Evolutionary conservation across 2,113 vertebrate genomes (phyloP).

Genomic region (Eulacestoma nigropectus): DNA sequence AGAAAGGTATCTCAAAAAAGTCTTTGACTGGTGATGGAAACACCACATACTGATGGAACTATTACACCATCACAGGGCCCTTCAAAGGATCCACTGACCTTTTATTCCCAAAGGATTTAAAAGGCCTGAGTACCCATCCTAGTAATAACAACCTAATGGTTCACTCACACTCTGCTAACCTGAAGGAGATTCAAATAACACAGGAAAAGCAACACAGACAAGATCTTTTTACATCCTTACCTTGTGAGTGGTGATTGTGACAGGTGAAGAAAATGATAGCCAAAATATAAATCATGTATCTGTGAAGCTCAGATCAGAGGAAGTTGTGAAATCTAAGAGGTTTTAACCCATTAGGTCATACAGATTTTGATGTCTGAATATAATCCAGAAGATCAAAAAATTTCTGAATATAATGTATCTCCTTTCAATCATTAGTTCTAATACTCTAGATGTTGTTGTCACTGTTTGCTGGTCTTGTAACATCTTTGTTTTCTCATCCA

Average conservation of each 20-base stretch:
- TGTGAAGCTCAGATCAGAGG: background rate
- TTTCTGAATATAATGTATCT: background rate
- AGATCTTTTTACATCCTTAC: background rate
- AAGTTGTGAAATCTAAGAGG: background rate
- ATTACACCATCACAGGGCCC: background rate
- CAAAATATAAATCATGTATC: background rate
- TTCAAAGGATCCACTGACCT: background rate
- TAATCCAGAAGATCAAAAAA: background rate
- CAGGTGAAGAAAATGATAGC: background rate
- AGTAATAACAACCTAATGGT: background rate
- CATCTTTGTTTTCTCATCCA: background rate
- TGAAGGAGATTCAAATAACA: background rate
- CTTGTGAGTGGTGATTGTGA: background rate
- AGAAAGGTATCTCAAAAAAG: background rate
- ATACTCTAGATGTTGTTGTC: background rate
- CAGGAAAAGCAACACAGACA: background rate
- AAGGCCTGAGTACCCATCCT: background rate
- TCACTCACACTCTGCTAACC: background rate
- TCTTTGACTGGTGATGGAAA: background rate
- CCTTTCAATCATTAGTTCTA: background rate
- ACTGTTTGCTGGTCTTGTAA: background rate
- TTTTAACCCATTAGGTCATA: background rate
- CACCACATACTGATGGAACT: background rate
- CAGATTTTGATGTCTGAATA: background rate
- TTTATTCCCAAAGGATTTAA: background rate